These are phyloP conservation scores for Agrotis segetum DNA, from an alignment of 2,888 invertebrate genomes.

Conservation along the genomic window DNA sequence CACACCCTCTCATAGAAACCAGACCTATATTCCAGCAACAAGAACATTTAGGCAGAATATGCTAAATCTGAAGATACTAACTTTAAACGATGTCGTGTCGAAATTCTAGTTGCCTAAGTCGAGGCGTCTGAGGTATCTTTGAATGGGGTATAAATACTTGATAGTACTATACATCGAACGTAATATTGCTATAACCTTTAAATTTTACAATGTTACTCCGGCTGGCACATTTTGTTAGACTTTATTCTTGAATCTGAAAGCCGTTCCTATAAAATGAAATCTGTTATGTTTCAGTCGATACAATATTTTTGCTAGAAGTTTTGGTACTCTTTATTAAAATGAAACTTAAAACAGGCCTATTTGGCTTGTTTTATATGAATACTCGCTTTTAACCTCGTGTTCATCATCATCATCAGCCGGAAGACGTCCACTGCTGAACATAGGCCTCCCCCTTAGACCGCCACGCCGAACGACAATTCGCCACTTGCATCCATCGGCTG, in stretches of 20 bases:
- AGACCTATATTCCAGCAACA: neutral
- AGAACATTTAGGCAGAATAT: neutral
- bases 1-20: neutral
- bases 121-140: neutral
- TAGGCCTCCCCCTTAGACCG: too few relatives aligned
- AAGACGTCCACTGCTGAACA: too few relatives aligned
- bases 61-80: slow-evolving; percentile 12
- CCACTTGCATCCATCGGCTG: too few relatives aligned
- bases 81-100: slow-evolving; percentile 2
- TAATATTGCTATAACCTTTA: slow-evolving; percentile 26
- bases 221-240: slow-evolving; percentile 5
- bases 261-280: neutral
- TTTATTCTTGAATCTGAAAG: slow-evolving; percentile 24
- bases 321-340: too few relatives aligned
- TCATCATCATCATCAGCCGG: too few relatives aligned
- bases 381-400: too few relatives aligned
- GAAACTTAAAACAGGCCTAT: neutral
- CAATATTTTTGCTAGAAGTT: neutral
- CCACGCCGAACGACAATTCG: too few relatives aligned
- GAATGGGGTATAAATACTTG: slow-evolving; percentile 9
- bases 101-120: slow-evolving; percentile 11
- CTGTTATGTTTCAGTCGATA: neutral
- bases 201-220: slow-evolving; percentile 22
- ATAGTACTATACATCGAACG: slow-evolving; percentile 11
- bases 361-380: too few relatives aligned